phyloP scores from a whole-genome alignment of 2,888 invertebrate species.

The Melieria picta region DNA sequence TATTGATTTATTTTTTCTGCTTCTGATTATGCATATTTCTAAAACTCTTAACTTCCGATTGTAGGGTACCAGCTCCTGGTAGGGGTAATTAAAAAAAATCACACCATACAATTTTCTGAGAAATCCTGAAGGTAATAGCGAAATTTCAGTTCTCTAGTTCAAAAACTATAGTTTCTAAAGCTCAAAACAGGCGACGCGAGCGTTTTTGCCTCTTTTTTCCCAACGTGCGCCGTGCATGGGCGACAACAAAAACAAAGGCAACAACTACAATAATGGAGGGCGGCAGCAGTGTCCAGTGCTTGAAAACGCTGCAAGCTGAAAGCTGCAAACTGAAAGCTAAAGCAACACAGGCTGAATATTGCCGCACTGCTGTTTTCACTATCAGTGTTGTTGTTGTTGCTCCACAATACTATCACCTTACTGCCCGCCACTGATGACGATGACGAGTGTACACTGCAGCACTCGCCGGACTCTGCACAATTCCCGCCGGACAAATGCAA shows the following conservation, averaged over 20 bases:
- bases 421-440: not conserved
- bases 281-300: constrained; percentile 17
- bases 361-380: constrained; percentile 4
- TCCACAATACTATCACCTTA: constrained; percentile 1
- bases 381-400: constrained; percentile 12
- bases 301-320: constrained; percentile 3
- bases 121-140: too few species aligned
- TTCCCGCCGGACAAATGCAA: constrained; percentile 31
- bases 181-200: too few species aligned
- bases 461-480: constrained; percentile 22
- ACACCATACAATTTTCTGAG: too few species aligned
- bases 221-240: not conserved
- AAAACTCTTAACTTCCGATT: too few species aligned
- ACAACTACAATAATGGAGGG: constrained; percentile 6
- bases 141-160: too few species aligned
- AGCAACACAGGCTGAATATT: too few species aligned
- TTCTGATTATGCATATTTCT: too few species aligned
- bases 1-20: too few species aligned
- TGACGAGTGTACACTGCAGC: not conserved
- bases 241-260: not conserved
- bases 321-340: constrained; percentile 8
- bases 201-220: too few species aligned
- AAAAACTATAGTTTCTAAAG: too few species aligned
- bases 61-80: too few species aligned
- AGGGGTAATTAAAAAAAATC: too few species aligned